Conservation (phyloP, 1,140 invertebrate genomes). For the Ridgeia piscesae region DNA sequence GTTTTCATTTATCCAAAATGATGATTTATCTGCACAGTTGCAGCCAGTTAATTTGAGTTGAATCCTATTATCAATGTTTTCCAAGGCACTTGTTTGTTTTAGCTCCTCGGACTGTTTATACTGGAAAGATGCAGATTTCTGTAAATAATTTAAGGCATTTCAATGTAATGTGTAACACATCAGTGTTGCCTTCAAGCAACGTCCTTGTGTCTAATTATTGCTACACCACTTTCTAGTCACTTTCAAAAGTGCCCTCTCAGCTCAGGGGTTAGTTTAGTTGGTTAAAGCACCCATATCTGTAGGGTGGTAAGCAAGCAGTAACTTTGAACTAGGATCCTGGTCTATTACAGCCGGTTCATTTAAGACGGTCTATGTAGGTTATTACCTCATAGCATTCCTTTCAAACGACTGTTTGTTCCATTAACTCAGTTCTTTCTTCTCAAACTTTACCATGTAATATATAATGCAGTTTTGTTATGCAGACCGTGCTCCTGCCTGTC, state of each 20-base stretch:
- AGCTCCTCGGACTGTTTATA: not conserved
- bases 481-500: not conserved
- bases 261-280: not conserved
- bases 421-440: slow-evolving; percentile 6
- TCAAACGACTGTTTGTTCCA: not conserved
- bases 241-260: not conserved
- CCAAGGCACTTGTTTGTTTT: not conserved
- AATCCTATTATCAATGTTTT: not conserved
- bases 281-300: not conserved
- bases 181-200: too few relatives aligned
- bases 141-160: too few relatives aligned
- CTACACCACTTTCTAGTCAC: not conserved
- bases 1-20: not conserved
- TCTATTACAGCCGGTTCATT: not conserved
- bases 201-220: not conserved
- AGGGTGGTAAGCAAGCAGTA: not conserved
- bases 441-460: not conserved
- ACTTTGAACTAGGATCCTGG: not conserved
- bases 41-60: not conserved
- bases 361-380: not conserved
- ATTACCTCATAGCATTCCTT: not conserved
- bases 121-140: not conserved
- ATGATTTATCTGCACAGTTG: not conserved
- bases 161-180: too few relatives aligned
- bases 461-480: not conserved